Conservation (phyloP, 2,888 invertebrate species). For the Branchipolynoe longqiensis region DNA sequence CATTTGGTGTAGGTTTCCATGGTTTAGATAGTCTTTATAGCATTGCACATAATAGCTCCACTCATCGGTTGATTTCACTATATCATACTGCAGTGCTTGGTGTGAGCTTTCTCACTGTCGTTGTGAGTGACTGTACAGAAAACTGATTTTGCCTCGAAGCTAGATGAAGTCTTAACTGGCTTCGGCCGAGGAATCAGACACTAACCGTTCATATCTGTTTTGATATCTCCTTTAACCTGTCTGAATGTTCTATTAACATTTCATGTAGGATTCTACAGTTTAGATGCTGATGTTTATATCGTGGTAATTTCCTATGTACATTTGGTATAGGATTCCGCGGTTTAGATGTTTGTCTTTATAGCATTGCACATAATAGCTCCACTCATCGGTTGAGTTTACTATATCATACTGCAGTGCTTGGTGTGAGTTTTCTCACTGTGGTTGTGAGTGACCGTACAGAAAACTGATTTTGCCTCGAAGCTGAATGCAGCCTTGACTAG, state of each 20-base stretch:
- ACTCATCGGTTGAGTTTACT: too few species aligned
- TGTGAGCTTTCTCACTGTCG: conserved; percentile 9
- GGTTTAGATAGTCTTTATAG: too few species aligned
- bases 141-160: conserved; percentile 21
- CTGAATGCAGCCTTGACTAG: conserved; percentile 67
- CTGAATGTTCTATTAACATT: not conserved
- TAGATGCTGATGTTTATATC: not conserved
- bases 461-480: conserved; percentile 75
- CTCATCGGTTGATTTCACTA: not conserved
- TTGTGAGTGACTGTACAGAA: not conserved
- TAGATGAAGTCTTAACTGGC: conserved; percentile 10
- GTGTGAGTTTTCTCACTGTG: not conserved
- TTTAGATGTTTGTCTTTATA: too few species aligned
- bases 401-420: not conserved
- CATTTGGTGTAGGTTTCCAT: too few species aligned
- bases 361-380: too few species aligned
- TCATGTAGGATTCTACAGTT: not conserved
- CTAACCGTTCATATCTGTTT: not conserved
- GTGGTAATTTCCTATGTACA: not conserved
- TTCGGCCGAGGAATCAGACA: conserved; percentile 23
- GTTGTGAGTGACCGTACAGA: conserved; percentile 67
- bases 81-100: conserved; percentile 18
- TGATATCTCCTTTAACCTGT: not conserved
- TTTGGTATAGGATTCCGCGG: too few species aligned
- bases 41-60: too few species aligned